These are phyloP conservation scores for Dromius quadrimaculatus DNA, from an alignment of 2,888 invertebrate genomes.

Conservation along the genomic window DNA sequence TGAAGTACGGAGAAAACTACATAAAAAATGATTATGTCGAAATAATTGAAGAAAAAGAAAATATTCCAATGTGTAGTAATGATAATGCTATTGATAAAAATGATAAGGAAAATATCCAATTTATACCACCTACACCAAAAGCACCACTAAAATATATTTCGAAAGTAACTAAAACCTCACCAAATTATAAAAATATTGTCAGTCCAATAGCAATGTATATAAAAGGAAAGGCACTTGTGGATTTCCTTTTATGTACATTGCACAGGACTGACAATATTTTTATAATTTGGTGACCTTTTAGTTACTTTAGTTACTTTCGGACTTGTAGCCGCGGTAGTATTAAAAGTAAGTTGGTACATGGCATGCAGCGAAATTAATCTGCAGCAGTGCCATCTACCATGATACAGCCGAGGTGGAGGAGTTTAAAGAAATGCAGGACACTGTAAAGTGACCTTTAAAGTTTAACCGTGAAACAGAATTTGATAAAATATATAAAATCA, in stretches of 20 bases:
- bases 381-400: too few relatives aligned
- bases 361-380: too few relatives aligned
- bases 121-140: conserved; percentile 12
- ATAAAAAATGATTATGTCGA: background rate
- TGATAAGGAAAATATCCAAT: background rate
- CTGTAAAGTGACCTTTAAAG: too few relatives aligned
- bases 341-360: too few relatives aligned
- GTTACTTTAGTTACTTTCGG: too few relatives aligned
- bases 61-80: conserved; percentile 34
- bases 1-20: conserved; percentile 63
- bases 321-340: too few relatives aligned
- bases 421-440: too few relatives aligned
- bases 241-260: conserved; percentile 65
- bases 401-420: too few relatives aligned
- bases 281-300: conserved; percentile 55
- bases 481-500: too few relatives aligned
- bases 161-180: conserved; percentile 44
- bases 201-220: conserved; percentile 67
- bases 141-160: background rate
- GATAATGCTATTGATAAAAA: conserved; percentile 50
- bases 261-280: conserved; percentile 66
- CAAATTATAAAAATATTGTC: conserved; percentile 61
- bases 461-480: too few relatives aligned
- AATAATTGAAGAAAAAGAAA: conserved; percentile 3
- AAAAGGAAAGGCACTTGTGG: conserved; percentile 64